These are phyloP conservation scores for Ceratina japonica DNA, from an alignment of 1,140 invertebrate genomes.

Conservation along the genomic window DNA sequence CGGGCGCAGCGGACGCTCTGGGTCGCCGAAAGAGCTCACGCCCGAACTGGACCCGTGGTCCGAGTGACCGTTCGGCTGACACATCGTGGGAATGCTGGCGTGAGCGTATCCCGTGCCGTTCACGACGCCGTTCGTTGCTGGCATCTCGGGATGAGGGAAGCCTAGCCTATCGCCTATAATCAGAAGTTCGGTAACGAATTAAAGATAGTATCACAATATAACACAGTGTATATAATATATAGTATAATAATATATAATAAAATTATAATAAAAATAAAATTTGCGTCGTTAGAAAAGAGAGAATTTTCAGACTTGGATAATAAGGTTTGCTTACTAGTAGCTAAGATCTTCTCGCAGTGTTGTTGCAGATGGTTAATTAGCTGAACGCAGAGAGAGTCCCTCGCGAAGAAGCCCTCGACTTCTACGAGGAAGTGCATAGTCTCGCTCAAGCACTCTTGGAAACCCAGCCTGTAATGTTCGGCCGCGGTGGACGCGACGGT, in stretches of 20 bases:
- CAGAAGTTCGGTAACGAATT: background rate
- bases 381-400: slow-evolving; percentile 89
- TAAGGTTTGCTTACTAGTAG: slow-evolving; percentile 78
- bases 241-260: too few species aligned
- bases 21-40: slow-evolving; percentile 73
- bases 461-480: slow-evolving; percentile 88
- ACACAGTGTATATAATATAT: background rate
- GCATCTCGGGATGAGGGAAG: slow-evolving; percentile 79
- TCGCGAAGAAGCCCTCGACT: slow-evolving; percentile 87
- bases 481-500: slow-evolving; percentile 70
- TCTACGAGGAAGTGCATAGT: slow-evolving; percentile 94
- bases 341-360: slow-evolving; percentile 86
- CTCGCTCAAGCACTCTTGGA: slow-evolving; percentile 94
- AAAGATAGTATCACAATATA: background rate
- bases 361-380: slow-evolving; percentile 91
- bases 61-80: slow-evolving; percentile 75
- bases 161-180: slow-evolving; percentile 79
- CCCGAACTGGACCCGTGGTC: slow-evolving; percentile 75
- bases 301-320: too few species aligned
- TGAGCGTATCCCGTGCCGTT: slow-evolving; percentile 74
- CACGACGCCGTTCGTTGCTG: slow-evolving; percentile 73
- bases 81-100: slow-evolving; percentile 71
- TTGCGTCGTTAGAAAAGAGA: too few species aligned
- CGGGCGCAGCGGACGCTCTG: slow-evolving; percentile 66
- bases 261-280: too few species aligned